Conservation (phyloP, 2,888 invertebrate species). For the Phoenoteleia sp. region DNA sequence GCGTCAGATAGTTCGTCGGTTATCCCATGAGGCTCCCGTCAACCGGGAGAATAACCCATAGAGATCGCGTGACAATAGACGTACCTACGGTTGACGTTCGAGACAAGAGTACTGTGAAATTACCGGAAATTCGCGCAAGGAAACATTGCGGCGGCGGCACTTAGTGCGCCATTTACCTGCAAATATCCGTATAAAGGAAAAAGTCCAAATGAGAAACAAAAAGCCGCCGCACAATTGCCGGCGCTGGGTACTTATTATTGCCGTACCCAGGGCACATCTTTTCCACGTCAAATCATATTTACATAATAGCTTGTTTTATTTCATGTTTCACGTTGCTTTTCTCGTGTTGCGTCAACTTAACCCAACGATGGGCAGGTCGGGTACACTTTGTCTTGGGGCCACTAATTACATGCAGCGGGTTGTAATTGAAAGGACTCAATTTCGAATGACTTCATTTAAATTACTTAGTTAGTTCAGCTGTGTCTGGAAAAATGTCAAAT, state of each 20-base stretch:
- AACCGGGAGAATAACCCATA: slow-evolving; percentile 50
- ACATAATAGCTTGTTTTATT: slow-evolving; percentile 14
- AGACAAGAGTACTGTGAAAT: slow-evolving; percentile 65
- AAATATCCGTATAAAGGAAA: slow-evolving; percentile 29
- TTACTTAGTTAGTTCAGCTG: too few species aligned
- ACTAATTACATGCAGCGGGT: too few species aligned
- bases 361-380: not conserved
- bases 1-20: slow-evolving; percentile 57
- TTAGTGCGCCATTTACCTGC: slow-evolving; percentile 54
- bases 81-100: slow-evolving; percentile 63
- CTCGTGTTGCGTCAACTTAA: not conserved
- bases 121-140: slow-evolving; percentile 69
- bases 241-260: slow-evolving; percentile 45
- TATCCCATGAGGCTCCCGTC: slow-evolving; percentile 61
- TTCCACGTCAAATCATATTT: slow-evolving; percentile 40
- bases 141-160: slow-evolving; percentile 57
- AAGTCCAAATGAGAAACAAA: not conserved
- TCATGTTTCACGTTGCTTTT: not conserved
- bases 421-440: too few species aligned
- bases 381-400: too few species aligned
- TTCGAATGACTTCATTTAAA: too few species aligned
- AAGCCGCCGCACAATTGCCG: slow-evolving; percentile 30
- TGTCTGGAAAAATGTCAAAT: too few species aligned
- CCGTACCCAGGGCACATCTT: slow-evolving; percentile 12
- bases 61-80: slow-evolving; percentile 73